phyloP scores from a whole-genome alignment of 2,797 vertebrate genomes.

The Helicolenus hilgendorfi region DNA sequence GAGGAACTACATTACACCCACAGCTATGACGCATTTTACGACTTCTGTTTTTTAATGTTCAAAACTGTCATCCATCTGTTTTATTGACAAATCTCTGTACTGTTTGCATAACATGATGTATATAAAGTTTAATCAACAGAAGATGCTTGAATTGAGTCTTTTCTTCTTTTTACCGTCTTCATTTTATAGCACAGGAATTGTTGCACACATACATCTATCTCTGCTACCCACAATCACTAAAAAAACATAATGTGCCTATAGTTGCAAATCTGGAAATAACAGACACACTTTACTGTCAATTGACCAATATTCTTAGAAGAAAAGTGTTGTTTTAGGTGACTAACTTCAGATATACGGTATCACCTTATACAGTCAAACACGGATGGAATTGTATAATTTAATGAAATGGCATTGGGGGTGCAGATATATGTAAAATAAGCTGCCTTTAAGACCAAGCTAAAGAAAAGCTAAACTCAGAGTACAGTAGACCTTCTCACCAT shows the following conservation, averaged over 20 bases:
- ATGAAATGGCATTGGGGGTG: not conserved
- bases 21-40: not conserved
- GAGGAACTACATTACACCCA: not conserved
- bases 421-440: not conserved
- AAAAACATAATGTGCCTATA: not conserved
- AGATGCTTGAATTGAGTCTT: slow-evolving; percentile 4
- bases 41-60: not conserved
- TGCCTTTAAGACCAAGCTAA: not conserved
- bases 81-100: not conserved
- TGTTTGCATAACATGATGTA: slow-evolving; percentile 8
- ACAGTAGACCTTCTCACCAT: not conserved
- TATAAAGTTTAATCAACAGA: slow-evolving; percentile 60
- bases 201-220: not conserved
- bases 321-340: not conserved
- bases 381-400: not conserved
- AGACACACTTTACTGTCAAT: not conserved
- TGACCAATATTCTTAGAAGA: not conserved
- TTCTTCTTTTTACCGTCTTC: not conserved
- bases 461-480: not conserved
- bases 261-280: not conserved
- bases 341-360: not conserved
- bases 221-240: not conserved
- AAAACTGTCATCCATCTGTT: not conserved
- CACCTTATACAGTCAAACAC: not conserved
- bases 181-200: not conserved